phyloP scores from a whole-genome alignment of 2,797 vertebrate genomes.

The Serranus cabrilla region DNA sequence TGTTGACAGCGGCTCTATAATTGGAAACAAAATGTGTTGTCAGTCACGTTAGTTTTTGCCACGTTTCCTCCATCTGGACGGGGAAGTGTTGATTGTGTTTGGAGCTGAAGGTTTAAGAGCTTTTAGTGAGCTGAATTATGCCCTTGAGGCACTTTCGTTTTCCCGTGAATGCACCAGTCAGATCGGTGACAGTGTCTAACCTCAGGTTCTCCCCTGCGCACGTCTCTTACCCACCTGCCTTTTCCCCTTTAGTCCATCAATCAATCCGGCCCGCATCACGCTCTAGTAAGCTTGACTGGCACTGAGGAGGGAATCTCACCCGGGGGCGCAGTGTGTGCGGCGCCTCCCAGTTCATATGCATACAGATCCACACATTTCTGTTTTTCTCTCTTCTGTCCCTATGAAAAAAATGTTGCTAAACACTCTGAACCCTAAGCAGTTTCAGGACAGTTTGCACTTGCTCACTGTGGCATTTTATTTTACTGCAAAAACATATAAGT shows the following conservation, averaged over 20 bases:
- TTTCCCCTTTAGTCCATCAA: constrained; percentile 60
- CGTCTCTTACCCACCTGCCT: constrained; percentile 52
- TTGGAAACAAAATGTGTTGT: constrained; percentile 58
- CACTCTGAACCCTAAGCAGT: too few species aligned
- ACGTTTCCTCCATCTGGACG: constrained; percentile 6
- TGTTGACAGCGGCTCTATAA: constrained; percentile 57
- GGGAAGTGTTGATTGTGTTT: constrained; percentile 1
- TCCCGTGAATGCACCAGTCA: constrained; percentile 34
- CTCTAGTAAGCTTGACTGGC: constrained; percentile 75
- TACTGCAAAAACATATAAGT: too few species aligned
- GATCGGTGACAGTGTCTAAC: constrained; percentile 63
- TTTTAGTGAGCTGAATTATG: constrained; percentile 53
- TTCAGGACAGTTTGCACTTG: too few species aligned
- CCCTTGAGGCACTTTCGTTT: constrained; percentile 15
- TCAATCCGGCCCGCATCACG: constrained; percentile 60
- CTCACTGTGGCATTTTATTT: too few species aligned
- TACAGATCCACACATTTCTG: constrained; percentile 18
- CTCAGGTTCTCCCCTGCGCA: constrained; percentile 47
- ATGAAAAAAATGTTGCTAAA: not conserved
- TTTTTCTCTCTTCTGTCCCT: constrained; percentile 2
- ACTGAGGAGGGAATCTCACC: constrained; percentile 52
- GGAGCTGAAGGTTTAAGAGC: constrained; percentile 52
- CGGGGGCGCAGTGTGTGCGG: constrained; percentile 39
- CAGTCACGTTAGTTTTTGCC: constrained; percentile 42
- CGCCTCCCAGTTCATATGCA: constrained; percentile 3